These are phyloP conservation scores for Archips crataeganus DNA, from an alignment of 2,888 invertebrate species.

Conservation along the genomic window DNA sequence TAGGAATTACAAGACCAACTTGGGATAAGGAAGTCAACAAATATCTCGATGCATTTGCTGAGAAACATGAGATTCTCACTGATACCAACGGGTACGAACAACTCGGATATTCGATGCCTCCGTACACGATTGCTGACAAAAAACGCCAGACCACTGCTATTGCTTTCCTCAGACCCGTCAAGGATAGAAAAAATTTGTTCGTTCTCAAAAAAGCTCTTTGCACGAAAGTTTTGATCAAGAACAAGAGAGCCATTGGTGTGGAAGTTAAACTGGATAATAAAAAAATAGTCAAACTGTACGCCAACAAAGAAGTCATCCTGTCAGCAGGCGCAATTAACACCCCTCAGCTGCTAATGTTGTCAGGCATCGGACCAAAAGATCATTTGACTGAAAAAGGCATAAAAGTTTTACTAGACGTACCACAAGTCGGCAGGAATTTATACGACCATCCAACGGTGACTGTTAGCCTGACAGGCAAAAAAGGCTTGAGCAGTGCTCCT, in stretches of 20 bases:
- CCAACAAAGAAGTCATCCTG: constrained; percentile 37
- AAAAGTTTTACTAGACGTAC: constrained; percentile 29
- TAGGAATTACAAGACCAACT: constrained; percentile 50
- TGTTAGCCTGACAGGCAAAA: constrained; percentile 6
- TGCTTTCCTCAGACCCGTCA: constrained; percentile 32
- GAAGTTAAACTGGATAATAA: constrained; percentile 25
- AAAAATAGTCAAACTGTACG: constrained; percentile 14
- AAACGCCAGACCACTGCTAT: constrained; percentile 39
- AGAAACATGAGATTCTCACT: constrained; percentile 8
- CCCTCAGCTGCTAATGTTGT: constrained; percentile 38
- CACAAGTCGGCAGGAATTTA: constrained; percentile 38
- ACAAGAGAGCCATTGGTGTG: constrained; percentile 33
- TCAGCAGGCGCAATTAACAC: neutral
- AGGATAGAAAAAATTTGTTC: constrained; percentile 27
- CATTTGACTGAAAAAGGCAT: constrained; percentile 31
- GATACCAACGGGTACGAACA: constrained; percentile 37
- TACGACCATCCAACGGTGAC: constrained; percentile 31
- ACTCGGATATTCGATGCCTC: constrained; percentile 34
- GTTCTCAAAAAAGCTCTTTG: constrained; percentile 31
- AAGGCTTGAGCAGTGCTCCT: constrained; percentile 1
- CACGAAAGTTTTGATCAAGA: constrained; percentile 26
- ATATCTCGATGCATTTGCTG: constrained; percentile 22
- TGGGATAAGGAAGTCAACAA: constrained; percentile 9
- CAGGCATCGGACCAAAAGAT: constrained; percentile 38
- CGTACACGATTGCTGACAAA: constrained; percentile 23